Conservation (phyloP, 2,888 invertebrate species). For the Fragum whitleyi region DNA sequence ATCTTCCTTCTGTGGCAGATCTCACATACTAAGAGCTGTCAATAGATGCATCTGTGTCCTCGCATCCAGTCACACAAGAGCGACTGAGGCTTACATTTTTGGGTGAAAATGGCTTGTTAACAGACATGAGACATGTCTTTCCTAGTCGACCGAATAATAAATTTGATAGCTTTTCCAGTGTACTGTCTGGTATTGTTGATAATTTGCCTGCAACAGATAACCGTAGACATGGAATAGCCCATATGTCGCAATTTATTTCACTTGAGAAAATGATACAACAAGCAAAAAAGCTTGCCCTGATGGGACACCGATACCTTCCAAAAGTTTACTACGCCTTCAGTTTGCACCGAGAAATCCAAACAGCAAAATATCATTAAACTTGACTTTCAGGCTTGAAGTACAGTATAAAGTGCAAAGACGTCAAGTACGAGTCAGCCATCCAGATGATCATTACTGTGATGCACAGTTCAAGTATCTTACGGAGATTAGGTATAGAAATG, state of each 20-base stretch:
- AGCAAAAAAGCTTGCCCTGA: slow-evolving; percentile 48
- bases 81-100: too few species aligned
- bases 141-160: slow-evolving; percentile 31
- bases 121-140: too few species aligned
- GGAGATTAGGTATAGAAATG: slow-evolving; percentile 35
- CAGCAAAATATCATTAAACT: slow-evolving; percentile 42
- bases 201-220: slow-evolving; percentile 47
- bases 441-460: slow-evolving; percentile 55
- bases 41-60: too few species aligned
- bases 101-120: too few species aligned
- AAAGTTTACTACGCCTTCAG: slow-evolving; percentile 57
- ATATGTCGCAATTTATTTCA: slow-evolving; percentile 9
- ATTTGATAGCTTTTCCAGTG: slow-evolving; percentile 51
- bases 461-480: slow-evolving; percentile 58
- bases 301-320: slow-evolving; percentile 51
- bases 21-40: too few species aligned
- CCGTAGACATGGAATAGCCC: slow-evolving; percentile 27
- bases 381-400: slow-evolving; percentile 49
- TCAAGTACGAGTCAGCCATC: slow-evolving; percentile 52
- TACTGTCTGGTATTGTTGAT: slow-evolving; percentile 36
- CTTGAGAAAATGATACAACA: slow-evolving; percentile 41
- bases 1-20: too few species aligned
- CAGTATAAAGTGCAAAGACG: slow-evolving; percentile 63
- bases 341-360: slow-evolving; percentile 63
- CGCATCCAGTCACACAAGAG: too few species aligned